Evolutionary conservation across 2,797 vertebrate species (phyloP), one percentile per base, ranked within the genome.

Genomic region (Lerista edwardsae): DNA sequence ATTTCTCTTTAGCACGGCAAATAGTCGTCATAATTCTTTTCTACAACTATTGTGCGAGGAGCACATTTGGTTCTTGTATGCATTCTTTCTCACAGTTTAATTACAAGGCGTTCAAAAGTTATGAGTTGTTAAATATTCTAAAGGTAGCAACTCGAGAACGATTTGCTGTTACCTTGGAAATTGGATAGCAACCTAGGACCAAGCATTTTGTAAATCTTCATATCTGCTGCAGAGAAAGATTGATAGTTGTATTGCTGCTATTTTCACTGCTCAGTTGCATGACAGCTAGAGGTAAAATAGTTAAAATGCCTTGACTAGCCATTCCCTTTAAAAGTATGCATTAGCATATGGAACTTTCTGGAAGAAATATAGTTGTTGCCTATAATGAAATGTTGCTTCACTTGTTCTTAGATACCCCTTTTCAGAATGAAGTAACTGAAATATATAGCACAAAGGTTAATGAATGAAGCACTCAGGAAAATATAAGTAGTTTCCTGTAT

Each of bases 311-410:
- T 85, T 88, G 78, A 88, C 80, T 90, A 87, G 80, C 93, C 94
- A 91, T 93, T 90, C 94, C 94, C 93, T 86, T 87, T 80, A 29
- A 29, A 59, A n/a, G 6, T 25, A 27, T 87, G 67, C 0, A 1
- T 89, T 69, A 59, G 67, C 81, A 75, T 87, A 87, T 83, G 86
- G 90, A 91, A 78, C 88, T 89, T 87, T 84, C 90, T 91, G 78
- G 78, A 92, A 93, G 90, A 91, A 83, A 90, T 94, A 87, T 82
- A 0, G 71, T 79, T 88, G 21, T 88, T 92, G 84, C 92, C 87
- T 92, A 75, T 44, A 90, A 94, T 90, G 87, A 90, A 84, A 91
- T 89, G 90, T 80, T 90, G 84, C 91, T 80, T 92, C 74, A 74
- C 74, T 75, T 87, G 74, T 83, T 71, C 39, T 47, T 73, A 27